These are phyloP conservation scores for Apocheima hispidaria DNA, from an alignment of 2,888 invertebrate species.

Conservation along the genomic window DNA sequence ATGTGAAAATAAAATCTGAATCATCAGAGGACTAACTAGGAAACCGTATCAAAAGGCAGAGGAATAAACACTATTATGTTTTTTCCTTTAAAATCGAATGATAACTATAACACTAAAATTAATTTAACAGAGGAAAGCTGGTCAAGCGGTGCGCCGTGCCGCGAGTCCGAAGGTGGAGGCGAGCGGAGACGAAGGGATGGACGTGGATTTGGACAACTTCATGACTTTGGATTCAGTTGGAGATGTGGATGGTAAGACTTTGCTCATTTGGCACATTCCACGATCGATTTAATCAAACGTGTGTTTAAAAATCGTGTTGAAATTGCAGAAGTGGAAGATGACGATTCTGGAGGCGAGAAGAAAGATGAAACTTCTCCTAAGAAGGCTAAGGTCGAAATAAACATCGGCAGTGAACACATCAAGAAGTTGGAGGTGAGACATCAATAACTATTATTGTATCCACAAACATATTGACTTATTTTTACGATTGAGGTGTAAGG, in stretches of 20 bases:
- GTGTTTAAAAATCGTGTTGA: background rate
- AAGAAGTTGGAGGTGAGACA: slow-evolving; percentile 89
- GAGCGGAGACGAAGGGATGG: slow-evolving; percentile 89
- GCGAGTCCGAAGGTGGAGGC: slow-evolving; percentile 86
- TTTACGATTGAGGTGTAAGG: too few relatives aligned
- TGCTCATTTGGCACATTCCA: background rate
- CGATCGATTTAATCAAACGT: background rate
- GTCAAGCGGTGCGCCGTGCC: slow-evolving; percentile 64
- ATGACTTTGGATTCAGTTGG: slow-evolving; percentile 96
- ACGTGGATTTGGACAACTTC: slow-evolving; percentile 93
- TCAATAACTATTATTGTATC: background rate
- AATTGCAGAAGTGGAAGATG: slow-evolving; percentile 83
- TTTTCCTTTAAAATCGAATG: too few relatives aligned
- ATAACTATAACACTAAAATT: background rate
- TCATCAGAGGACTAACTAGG: too few relatives aligned
- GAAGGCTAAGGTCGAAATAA: slow-evolving; percentile 88
- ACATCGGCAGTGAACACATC: slow-evolving; percentile 92
- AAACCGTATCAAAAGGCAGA: too few relatives aligned
- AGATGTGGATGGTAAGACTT: slow-evolving; percentile 90
- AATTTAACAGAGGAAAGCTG: slow-evolving; percentile 67
- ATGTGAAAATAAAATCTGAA: too few relatives aligned
- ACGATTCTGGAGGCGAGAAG: slow-evolving; percentile 86
- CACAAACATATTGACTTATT: too few relatives aligned
- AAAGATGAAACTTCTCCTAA: slow-evolving; percentile 82
- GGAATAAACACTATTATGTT: background rate